Conservation (phyloP, 2,113 vertebrate species). For the Eublepharis macularius region DNA sequence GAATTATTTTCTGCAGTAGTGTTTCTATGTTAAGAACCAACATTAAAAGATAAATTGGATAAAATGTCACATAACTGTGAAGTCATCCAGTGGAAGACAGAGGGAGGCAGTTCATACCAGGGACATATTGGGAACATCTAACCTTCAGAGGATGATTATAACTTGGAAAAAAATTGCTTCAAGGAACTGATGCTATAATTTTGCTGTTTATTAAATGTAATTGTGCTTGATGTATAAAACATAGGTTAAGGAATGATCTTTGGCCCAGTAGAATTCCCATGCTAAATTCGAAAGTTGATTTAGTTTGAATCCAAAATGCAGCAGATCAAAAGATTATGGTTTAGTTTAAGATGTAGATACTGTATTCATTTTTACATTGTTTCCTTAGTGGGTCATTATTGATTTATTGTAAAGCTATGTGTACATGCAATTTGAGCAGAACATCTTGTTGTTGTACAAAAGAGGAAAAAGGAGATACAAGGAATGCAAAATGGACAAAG, state of each 20-base stretch:
- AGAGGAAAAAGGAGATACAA: neutral
- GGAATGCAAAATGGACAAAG: constrained; percentile 6
- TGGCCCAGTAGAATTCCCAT: neutral
- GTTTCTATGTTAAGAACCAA: neutral
- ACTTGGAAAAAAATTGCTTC: neutral
- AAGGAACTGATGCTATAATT: neutral
- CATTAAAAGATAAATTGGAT: neutral
- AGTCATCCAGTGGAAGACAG: neutral
- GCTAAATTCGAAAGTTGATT: constrained; percentile 17
- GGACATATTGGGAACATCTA: neutral
- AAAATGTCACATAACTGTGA: neutral
- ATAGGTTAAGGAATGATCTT: neutral
- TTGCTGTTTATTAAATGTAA: constrained; percentile 1
- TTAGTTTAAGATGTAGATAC: neutral
- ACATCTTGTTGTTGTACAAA: neutral
- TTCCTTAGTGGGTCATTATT: neutral
- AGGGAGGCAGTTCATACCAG: constrained; percentile 1
- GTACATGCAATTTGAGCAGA: neutral
- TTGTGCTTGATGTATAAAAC: constrained; percentile 10
- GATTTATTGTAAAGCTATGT: neutral
- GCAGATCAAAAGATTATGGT: neutral
- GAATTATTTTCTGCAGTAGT: neutral
- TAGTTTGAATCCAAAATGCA: neutral
- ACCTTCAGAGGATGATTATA: neutral
- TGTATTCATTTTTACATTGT: constrained; percentile 3